Base-by-base conservation (phyloP, 2,113 vertebrate genomes). In the Notiomystis cincta region DNA sequence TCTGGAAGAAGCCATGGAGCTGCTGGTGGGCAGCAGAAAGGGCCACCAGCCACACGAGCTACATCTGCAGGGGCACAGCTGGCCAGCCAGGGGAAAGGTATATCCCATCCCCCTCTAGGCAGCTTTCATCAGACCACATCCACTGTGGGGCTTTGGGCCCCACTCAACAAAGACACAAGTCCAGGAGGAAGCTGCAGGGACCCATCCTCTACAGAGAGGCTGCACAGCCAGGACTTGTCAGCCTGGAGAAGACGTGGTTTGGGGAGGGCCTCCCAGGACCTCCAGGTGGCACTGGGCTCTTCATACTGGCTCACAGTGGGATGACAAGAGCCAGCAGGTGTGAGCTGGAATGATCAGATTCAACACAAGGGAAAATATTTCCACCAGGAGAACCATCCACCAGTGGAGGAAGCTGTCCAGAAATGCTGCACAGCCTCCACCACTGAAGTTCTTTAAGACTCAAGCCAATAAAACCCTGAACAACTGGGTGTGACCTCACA, bases 91-190 rank as follows among this genome's bases (percentile, higher is more conserved):
- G 19, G 28, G 12, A 69, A 60, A 33, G 18, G 24, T 25, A 45
- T 45, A n/a, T n/a, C 6, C 54, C 30, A n/a, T n/a, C 6, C 54
- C 30, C 14, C 16, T 54, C n/a, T 30, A 6, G 0, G 1, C 60
- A 89, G 44, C 38, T 25, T 19, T n/a, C 28, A 17, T 7, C 25
- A 72, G 44, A 70, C 3, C 54, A 42, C 37, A 60, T 4, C 15
- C 38, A 7, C 0, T 6, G 21, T 0, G 0, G 15, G 25, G 28
- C 51, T 73, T 28, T 66, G 56, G 6, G 40, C 1, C 22, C 28
- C 8, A 0, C 15, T 38, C 45, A 61, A 64, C 21, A 18, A 50
- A 82, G 20, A 51, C 6, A 7, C 11, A 54, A 45, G 67, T 11
- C 28, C 47, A 37, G 38, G 10, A 35, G 22, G 44, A 19, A 38